A percentile compares a stretch with the other conserved stretches of the same genome.
Evolutionary conservation across 2,888 invertebrate species (phyloP).

Genomic region (Cantharis rufa): DNA sequence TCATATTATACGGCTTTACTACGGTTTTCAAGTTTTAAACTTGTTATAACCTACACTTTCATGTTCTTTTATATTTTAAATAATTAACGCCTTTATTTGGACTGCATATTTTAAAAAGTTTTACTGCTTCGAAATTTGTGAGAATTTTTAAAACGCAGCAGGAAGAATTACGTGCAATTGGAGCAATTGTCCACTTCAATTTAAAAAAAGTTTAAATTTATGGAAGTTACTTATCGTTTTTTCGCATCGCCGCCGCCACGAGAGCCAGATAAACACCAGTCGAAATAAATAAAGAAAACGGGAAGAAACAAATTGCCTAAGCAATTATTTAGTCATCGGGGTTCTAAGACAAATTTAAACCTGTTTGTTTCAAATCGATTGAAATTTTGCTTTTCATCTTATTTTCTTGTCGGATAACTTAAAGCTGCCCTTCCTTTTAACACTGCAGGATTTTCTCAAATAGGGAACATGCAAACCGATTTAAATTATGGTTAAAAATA

Average conservation of each 20-base stretch:
- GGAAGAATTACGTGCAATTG: not conserved
- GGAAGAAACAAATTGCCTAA: not conserved
- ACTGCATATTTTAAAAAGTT: not conserved
- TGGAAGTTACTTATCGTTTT: not conserved
- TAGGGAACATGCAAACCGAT: not conserved
- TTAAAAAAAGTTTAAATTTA: not conserved
- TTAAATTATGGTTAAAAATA: not conserved
- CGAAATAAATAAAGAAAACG: not conserved
- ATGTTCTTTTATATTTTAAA: not conserved
- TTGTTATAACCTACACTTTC: not conserved
- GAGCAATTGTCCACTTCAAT: not conserved
- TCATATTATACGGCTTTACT: constrained; percentile 4
- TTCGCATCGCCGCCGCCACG: not conserved
- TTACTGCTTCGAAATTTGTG: not conserved
- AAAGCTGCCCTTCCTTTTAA: not conserved
- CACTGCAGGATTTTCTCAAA: not conserved
- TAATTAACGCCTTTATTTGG: not conserved
- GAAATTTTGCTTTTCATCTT: not conserved
- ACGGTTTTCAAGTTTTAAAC: not conserved
- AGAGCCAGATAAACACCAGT: not conserved
- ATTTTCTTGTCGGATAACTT: not conserved
- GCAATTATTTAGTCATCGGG: not conserved
- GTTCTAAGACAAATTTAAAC: not conserved
- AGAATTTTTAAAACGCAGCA: not conserved
- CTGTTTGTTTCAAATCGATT: not conserved